Evolutionary conservation across 2,888 invertebrate genomes (phyloP).

Genomic region (Thera britannica): DNA sequence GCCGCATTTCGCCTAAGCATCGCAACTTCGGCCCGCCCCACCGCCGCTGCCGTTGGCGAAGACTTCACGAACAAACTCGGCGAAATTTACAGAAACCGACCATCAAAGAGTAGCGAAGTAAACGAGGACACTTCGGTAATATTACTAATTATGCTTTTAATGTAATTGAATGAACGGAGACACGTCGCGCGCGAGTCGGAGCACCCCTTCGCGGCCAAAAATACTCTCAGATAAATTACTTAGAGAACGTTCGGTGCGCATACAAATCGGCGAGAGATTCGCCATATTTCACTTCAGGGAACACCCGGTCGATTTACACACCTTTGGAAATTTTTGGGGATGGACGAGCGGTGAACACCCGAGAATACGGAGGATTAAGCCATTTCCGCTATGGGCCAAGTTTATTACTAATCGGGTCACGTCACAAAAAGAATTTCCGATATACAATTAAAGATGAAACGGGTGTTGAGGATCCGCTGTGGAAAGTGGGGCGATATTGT

Average conservation of each 20-base stretch:
- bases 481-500: constrained; percentile 70
- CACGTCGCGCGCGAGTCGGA: constrained; percentile 69
- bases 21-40: constrained; percentile 68
- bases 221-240: constrained; percentile 81
- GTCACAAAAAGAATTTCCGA: constrained; percentile 76
- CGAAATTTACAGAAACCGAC: constrained; percentile 73
- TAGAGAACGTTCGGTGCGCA: constrained; percentile 71
- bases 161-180: constrained; percentile 81
- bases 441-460: constrained; percentile 76
- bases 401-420: constrained; percentile 76
- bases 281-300: constrained; percentile 74
- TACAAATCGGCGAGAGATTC: constrained; percentile 77
- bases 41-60: constrained; percentile 56
- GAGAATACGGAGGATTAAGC: constrained; percentile 65
- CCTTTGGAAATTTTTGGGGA: constrained; percentile 57
- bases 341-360: constrained; percentile 52
- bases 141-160: constrained; percentile 84
- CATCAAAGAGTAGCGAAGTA: constrained; percentile 75
- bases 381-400: constrained; percentile 70
- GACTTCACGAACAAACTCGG: constrained; percentile 73
- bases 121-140: constrained; percentile 77
- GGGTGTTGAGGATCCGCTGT: constrained; percentile 66
- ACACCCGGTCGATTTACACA: constrained; percentile 74
- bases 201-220: constrained; percentile 72
- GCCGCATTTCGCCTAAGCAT: constrained; percentile 80